Percentiles rank a stretch among this genome's conserved stretches.
Evolutionary conservation across 1,140 invertebrate species (phyloP).

Genomic region (Triops longicaudatus): DNA sequence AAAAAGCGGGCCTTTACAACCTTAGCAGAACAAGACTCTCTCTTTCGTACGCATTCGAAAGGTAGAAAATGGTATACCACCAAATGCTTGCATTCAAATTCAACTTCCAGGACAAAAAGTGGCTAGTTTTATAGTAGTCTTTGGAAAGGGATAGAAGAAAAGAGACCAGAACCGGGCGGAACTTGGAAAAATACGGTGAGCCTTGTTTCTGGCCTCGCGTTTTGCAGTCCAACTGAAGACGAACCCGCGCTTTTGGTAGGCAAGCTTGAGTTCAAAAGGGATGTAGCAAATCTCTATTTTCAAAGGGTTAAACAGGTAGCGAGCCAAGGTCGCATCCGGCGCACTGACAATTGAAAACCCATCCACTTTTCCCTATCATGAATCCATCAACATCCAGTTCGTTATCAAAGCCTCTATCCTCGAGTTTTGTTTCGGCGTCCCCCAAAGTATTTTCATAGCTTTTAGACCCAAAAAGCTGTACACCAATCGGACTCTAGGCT

Average conservation of each 20-base stretch:
- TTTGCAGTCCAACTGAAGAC: not conserved
- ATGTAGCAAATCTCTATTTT: not conserved
- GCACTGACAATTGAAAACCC: not conserved
- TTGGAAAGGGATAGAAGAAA: too few relatives aligned
- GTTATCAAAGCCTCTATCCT: not conserved
- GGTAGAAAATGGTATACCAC: slow-evolving; percentile 12
- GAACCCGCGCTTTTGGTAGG: not conserved
- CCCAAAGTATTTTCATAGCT: not conserved
- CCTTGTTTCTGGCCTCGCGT: too few relatives aligned
- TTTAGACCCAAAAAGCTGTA: not conserved
- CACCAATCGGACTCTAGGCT: too few relatives aligned
- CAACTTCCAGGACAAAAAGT: not conserved
- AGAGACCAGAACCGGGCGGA: too few relatives aligned
- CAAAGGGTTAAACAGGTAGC: not conserved
- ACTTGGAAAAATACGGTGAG: too few relatives aligned
- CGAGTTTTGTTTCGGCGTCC: not conserved
- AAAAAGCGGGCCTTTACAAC: not conserved
- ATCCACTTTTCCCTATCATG: not conserved
- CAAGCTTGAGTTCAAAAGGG: not conserved
- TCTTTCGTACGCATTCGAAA: slow-evolving; percentile 4
- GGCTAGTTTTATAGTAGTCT: not conserved
- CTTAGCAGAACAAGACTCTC: not conserved
- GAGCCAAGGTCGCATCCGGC: not conserved
- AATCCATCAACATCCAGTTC: not conserved
- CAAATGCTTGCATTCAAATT: not conserved